Conservation (phyloP, 2,797 vertebrate genomes). For the Scomberomorus guttatus region DNA sequence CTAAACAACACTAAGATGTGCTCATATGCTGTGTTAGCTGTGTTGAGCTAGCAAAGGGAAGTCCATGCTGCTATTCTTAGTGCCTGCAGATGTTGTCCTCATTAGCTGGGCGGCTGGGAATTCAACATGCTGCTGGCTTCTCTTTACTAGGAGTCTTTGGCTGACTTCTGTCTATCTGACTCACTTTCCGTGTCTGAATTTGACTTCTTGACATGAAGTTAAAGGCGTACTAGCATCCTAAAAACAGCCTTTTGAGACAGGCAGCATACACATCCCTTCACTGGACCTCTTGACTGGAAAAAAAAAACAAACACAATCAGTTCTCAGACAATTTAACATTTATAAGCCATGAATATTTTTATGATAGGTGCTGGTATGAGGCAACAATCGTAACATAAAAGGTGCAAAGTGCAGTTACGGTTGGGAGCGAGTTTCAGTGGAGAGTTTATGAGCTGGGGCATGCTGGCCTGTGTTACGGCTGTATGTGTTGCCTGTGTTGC, state of each 20-base stretch:
- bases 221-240: neutral
- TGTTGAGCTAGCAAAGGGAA: constrained; percentile 7
- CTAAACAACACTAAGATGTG: constrained; percentile 5
- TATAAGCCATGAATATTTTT: constrained; percentile 27
- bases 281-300: neutral
- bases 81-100: constrained; percentile 27
- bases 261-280: neutral
- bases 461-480: too few species aligned
- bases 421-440: rapidly evolving
- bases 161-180: constrained; percentile 31
- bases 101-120: constrained; percentile 49
- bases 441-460: neutral
- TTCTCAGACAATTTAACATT: neutral
- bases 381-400: neutral
- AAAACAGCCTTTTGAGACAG: neutral
- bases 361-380: neutral
- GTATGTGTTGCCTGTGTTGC: too few species aligned
- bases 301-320: neutral
- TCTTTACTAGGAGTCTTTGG: constrained; percentile 16
- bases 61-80: constrained; percentile 53
- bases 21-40: neutral
- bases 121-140: constrained; percentile 32
- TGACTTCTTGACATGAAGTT: neutral
- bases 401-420: constrained; percentile 42
- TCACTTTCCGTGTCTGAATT: constrained; percentile 19